Evolutionary conservation across 2,888 invertebrate genomes (phyloP).

Genomic region (Chloroclystis v-ata): DNA sequence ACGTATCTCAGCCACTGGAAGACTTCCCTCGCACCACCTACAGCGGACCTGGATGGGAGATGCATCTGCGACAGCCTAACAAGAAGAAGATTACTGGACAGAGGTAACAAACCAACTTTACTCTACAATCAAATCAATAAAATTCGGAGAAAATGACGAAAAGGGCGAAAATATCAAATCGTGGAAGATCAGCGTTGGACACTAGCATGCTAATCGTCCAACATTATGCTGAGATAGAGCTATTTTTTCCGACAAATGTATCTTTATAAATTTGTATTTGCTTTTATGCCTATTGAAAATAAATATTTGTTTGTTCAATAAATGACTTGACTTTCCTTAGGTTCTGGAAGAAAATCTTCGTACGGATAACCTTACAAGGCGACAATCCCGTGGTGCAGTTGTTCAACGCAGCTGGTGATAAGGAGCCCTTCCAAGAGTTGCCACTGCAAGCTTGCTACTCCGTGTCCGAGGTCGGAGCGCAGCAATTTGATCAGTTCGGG

Average conservation of each 20-base stretch:
- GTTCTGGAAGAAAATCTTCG: constrained; percentile 98
- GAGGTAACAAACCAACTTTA: constrained; percentile 49
- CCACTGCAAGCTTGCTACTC: constrained; percentile 97
- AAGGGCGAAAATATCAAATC: too few relatives aligned
- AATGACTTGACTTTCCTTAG: too few relatives aligned
- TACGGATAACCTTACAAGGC: constrained; percentile 86
- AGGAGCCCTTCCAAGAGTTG: constrained; percentile 96
- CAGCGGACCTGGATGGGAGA: constrained; percentile 94
- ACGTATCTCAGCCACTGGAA: constrained; percentile 93
- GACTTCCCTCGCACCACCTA: constrained; percentile 90
- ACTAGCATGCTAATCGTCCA: too few relatives aligned
- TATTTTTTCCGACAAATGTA: too few relatives aligned
- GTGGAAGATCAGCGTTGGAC: too few relatives aligned
- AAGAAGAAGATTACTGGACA: constrained; percentile 98
- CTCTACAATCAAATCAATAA: too few relatives aligned
- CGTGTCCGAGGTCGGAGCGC: constrained; percentile 95
- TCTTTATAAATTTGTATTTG: too few relatives aligned
- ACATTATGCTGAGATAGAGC: too few relatives aligned
- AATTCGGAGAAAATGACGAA: too few relatives aligned
- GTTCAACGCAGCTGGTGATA: constrained; percentile 88
- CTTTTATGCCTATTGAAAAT: too few relatives aligned
- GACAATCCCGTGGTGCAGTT: constrained; percentile 92
- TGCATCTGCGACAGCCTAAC: constrained; percentile 96
- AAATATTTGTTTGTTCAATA: too few relatives aligned
- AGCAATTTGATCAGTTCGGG: constrained; percentile 99